Evolutionary conservation across 2,113 vertebrate species (phyloP).

Genomic region (Bagarius yarrelli): DNA sequence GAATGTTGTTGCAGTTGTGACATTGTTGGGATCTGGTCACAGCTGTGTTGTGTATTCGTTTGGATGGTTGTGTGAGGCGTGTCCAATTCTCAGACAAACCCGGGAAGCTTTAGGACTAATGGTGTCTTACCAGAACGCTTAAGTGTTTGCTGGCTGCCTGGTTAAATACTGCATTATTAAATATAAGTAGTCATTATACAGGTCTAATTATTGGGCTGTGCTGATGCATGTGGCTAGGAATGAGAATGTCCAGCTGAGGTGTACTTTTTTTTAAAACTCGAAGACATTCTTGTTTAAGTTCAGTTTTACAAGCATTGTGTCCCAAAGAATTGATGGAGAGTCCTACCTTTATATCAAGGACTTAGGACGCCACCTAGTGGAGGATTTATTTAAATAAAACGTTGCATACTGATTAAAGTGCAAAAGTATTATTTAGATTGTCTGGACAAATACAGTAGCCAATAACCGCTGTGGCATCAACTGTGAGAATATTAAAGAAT

Average conservation of each 20-base stretch:
- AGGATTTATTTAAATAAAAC: neutral
- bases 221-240: neutral
- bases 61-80: neutral
- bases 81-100: neutral
- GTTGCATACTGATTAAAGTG: neutral
- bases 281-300: neutral
- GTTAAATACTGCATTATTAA: neutral
- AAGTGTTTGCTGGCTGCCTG: neutral
- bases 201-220: neutral
- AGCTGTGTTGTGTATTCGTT: neutral
- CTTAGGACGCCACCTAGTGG: constrained; percentile 21
- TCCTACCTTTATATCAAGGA: neutral
- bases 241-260: neutral
- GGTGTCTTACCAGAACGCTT: neutral
- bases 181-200: neutral
- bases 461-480: neutral
- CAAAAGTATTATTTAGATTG: neutral
- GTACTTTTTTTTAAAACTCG: neutral
- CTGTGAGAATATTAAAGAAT: neutral
- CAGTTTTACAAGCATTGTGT: neutral
- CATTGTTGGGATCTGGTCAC: neutral
- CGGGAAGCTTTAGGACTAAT: neutral
- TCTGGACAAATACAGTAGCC: neutral
- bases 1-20: constrained; percentile 11
- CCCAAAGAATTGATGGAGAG: neutral